Percentiles rank a stretch among this genome's conserved stretches.
Evolutionary conservation across 2,797 vertebrate species (phyloP).

Genomic region (Knipowitschia caucasica): DNA sequence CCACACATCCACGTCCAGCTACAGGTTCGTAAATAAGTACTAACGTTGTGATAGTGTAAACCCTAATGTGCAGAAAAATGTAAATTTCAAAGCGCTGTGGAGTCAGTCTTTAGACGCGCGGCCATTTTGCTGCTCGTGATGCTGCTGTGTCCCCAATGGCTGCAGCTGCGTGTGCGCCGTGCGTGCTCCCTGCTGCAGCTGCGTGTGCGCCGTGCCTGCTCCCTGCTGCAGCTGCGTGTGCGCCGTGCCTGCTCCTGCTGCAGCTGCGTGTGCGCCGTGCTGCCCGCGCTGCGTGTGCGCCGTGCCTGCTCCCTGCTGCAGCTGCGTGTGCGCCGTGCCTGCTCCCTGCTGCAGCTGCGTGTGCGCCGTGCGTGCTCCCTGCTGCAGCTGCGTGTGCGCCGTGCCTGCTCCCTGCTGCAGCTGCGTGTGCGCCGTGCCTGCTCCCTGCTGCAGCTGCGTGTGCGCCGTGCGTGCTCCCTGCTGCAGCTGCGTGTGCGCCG

Average conservation of each 20-base stretch:
- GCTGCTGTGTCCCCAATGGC: constrained; percentile 65
- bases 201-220: constrained; percentile 60
- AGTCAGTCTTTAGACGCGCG: constrained; percentile 80
- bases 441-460: constrained; percentile 21
- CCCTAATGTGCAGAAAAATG: constrained; percentile 71
- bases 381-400: constrained; percentile 33
- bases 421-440: constrained; percentile 35
- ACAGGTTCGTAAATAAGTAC: constrained; percentile 58
- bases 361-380: constrained; percentile 4
- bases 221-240: constrained; percentile 43
- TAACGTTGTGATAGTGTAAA: constrained; percentile 66
- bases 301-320: neutral
- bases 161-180: constrained; percentile 47
- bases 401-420: too few relatives aligned
- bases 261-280: constrained; percentile 39
- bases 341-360: constrained; percentile 54
- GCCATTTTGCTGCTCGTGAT: constrained; percentile 82
- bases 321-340: constrained; percentile 42
- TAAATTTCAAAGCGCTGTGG: constrained; percentile 77
- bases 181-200: neutral
- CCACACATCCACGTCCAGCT: constrained; percentile 42
- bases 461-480: too few relatives aligned
- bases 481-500: constrained; percentile 47
- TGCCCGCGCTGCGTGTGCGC: constrained; percentile 51
- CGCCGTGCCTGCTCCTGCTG: neutral